These are phyloP conservation scores for Platynereis dumerilii DNA, from an alignment of 2,888 invertebrate species.

Conservation along the genomic window DNA sequence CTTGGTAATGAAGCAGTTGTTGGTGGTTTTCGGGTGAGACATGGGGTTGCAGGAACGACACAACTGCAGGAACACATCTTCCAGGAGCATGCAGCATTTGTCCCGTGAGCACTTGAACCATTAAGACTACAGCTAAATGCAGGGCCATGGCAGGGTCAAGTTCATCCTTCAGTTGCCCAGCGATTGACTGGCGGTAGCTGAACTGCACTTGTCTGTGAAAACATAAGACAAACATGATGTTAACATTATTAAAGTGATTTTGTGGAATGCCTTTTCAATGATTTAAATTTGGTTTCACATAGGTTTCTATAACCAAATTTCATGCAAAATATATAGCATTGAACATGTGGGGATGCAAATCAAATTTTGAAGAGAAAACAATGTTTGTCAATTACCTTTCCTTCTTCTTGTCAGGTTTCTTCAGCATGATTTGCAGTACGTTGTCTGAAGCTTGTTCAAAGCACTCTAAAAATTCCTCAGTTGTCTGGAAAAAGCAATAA, in stretches of 20 bases:
- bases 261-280: too few species aligned
- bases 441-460: constrained; percentile 75
- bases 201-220: constrained; percentile 74
- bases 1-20: constrained; percentile 77
- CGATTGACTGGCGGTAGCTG: constrained; percentile 80
- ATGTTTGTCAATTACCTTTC: too few species aligned
- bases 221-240: not conserved
- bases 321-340: too few species aligned
- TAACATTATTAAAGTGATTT: not conserved
- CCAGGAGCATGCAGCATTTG: constrained; percentile 91
- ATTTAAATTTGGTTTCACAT: too few species aligned
- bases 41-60: constrained; percentile 75
- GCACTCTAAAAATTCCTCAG: constrained; percentile 82
- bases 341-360: not conserved
- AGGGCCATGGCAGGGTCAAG: constrained; percentile 57
- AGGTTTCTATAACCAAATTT: too few species aligned
- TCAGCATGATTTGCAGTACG: constrained; percentile 67
- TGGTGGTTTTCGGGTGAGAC: constrained; percentile 73
- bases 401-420: constrained; percentile 89
- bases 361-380: not conserved
- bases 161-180: constrained; percentile 75
- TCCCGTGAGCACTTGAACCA: constrained; percentile 82
- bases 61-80: constrained; percentile 83
- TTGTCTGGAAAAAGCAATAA: constrained; percentile 36
- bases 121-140: constrained; percentile 65